A percentile compares a stretch with the other conserved stretches of the same genome.
Evolutionary conservation across 2,797 vertebrate species (phyloP).

Genomic region (Sebastes trivittatus): DNA sequence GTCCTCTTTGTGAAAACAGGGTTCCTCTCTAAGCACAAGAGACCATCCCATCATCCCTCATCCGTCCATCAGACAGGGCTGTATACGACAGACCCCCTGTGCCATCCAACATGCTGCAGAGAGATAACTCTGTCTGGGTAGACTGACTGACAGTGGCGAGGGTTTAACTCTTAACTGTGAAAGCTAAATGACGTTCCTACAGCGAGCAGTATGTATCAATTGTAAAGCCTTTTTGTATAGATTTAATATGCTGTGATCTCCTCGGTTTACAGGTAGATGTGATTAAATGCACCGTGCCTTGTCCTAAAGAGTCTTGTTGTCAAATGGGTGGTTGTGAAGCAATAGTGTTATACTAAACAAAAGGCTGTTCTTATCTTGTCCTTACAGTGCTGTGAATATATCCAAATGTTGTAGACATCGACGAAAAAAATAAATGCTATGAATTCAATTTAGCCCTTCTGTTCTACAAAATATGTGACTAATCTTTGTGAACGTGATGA

Average conservation of each 20-base stretch:
- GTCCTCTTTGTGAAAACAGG: constrained; percentile 88
- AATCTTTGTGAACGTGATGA: constrained; percentile 76
- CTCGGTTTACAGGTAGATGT: constrained; percentile 75
- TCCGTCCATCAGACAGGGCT: constrained; percentile 34
- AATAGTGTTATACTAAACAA: constrained; percentile 73
- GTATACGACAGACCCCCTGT: constrained; percentile 6
- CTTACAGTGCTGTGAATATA: constrained; percentile 83
- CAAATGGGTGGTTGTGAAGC: constrained; percentile 79
- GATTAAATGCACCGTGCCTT: constrained; percentile 78
- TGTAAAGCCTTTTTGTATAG: constrained; percentile 77
- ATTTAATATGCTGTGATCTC: constrained; percentile 74
- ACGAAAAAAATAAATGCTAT: constrained; percentile 48
- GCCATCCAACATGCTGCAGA: constrained; percentile 52
- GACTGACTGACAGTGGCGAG: constrained; percentile 31
- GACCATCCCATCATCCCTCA: constrained; percentile 34
- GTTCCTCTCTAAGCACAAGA: constrained; percentile 37
- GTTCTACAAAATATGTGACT: constrained; percentile 74
- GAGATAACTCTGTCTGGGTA: constrained; percentile 37
- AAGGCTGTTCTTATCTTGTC: constrained; percentile 76
- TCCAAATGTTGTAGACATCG: constrained; percentile 72
- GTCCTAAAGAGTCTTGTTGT: constrained; percentile 78
- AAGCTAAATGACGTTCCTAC: constrained; percentile 48
- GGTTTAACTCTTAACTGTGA: constrained; percentile 58
- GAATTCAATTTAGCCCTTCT: constrained; percentile 69
- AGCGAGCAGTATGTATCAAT: constrained; percentile 62